Evolutionary conservation across 2,113 vertebrate genomes (phyloP), one percentile per base, ranked within the genome.

Genomic region (Lipotes vexillifer): DNA sequence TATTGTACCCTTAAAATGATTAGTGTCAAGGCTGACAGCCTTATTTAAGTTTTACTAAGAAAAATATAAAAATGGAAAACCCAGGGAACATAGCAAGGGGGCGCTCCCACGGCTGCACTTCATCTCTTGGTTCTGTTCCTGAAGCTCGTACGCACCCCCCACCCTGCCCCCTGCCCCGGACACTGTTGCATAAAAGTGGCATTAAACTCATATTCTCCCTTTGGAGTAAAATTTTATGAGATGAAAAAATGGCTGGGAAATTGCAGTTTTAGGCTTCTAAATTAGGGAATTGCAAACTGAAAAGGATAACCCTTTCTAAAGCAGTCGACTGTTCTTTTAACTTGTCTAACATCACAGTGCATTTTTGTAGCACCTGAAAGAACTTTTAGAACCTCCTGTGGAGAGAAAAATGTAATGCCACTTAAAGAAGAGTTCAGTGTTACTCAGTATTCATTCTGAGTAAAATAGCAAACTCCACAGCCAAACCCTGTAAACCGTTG

Each of bases 221-320:
- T 90, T 52, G 57, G 75, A 88, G 69, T 84, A 84, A 86, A 96
- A 65, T 93, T 94, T 71, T 80, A 52, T 9, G 74, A 84, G 84
- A 72, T 81, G 84, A 83, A 74, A 82, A 83, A 63, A 55, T 71
- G 36, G 91, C 36, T 52, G n/a, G 61, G 66, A 84, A 84, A 75
- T n/a, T 46, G 49, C 41, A 31, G 63, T 88, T 59, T 52, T 18
- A 72, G 86, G 46, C 9, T 90, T 93, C 49, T 59, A 52, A 92
- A 33, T 86, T 31, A 69, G 69, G 63, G 57, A 86, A 66, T 55
- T 57, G 36, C 72, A 90, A 90, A 90, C 27, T n/a, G 15, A 7
- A 41, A 69, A 46, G 68, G 81, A 23, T 38, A 66, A 38, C 11
- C 9, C 7, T 93, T 68, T 94, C 41, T 29, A 31, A 63, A 88